Base-by-base conservation (phyloP, 2,888 invertebrate genomes). In the Crocallis elinguaria region DNA sequence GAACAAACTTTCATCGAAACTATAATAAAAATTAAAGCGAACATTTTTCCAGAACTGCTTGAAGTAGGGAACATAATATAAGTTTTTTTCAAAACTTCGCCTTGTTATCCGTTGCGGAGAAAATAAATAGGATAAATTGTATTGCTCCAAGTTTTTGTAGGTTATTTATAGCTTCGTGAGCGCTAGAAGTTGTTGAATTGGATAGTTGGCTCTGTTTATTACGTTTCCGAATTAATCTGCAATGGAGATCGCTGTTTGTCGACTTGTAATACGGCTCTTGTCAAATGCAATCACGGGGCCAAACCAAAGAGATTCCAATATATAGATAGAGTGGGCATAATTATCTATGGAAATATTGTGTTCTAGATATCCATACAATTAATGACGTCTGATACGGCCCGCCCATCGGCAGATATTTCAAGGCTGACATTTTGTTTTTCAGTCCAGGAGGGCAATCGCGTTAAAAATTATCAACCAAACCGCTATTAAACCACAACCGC, bases 41-140 rank as follows among this genome's bases (percentile, higher is more conserved):
- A 45, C 37, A 58, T 57, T 60, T 63, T 57, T 49, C 48, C 33
- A 6, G 41, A 43, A 60, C 58, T 43, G 2, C 55, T 49, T 37
- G 11, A 37, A 59, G 43, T 55, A 62, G 42, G 41, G 49, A 60
- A 23, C 38, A 49, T 57, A 49, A 50, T 39, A 63, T 53, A 62
- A 57, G 58, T 67, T 66, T 55, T 27, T 13, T 41, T 32, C 30
- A 43, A 66, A 57, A 64, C 46, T 44, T 39, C 14, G 17, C 32
- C 41, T 60, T 43, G 51, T 67, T 67, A 65, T 58, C 53, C 29
- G 41, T 35, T 30, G 38, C 37, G 45, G 49, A 32, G 42, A 46
- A 50, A 58, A 66, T 62, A 57, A 60, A 60, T 44, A 49, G 33
- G 36, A 62, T 48, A 52, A 65, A 58, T 55, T 49, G 51, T 61